phyloP scores from a whole-genome alignment of 2,113 vertebrate species.

The Cavia porcellus region DNA sequence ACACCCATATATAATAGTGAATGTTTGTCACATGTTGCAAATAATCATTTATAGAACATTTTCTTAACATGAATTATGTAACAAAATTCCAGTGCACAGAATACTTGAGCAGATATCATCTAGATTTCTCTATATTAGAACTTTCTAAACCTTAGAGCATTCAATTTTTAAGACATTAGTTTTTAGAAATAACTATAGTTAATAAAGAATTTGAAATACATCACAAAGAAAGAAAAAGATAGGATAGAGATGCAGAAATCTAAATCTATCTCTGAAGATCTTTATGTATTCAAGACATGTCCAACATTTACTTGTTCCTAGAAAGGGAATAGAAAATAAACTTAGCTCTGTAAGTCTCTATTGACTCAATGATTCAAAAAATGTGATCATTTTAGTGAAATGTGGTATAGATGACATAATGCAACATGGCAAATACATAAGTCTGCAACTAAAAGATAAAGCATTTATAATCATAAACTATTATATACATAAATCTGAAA shows the following conservation, averaged over 20 bases:
- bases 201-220: slow-evolving; percentile 1
- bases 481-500: slow-evolving; percentile 46
- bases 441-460: slow-evolving; percentile 58
- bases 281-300: not conserved
- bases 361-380: not conserved
- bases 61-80: not conserved
- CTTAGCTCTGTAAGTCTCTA: not conserved
- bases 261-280: not conserved
- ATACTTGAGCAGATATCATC: not conserved
- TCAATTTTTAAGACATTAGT: not conserved
- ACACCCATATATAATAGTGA: not conserved
- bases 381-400: not conserved
- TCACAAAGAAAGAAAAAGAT: not conserved
- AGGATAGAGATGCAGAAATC: not conserved
- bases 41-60: not conserved
- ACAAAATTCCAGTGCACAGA: not conserved
- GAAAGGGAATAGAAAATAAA: not conserved
- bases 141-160: not conserved
- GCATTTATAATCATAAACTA: slow-evolving; percentile 17
- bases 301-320: not conserved
- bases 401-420: not conserved
- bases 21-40: not conserved
- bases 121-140: not conserved
- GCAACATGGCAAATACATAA: not conserved
- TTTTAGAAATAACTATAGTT: slow-evolving; percentile 4